Conservation (phyloP, 2,113 vertebrate species). For the Chloropsis cyanopogon region DNA sequence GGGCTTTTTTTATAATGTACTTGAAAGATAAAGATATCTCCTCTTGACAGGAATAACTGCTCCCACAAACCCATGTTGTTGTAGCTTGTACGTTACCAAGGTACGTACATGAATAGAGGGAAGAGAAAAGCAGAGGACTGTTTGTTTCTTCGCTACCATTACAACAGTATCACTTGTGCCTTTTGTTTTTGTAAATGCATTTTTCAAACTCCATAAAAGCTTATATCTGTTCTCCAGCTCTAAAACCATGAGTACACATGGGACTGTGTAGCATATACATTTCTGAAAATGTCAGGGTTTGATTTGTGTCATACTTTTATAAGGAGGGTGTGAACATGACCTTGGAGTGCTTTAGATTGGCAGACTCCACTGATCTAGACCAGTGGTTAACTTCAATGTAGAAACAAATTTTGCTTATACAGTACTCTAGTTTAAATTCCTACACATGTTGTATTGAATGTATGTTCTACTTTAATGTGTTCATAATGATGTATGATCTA, state of each 20-base stretch:
- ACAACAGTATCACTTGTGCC: not conserved
- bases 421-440: not conserved
- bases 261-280: not conserved
- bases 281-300: not conserved
- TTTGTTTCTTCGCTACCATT: conserved; percentile 24
- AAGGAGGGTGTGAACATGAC: not conserved
- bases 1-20: rapidly evolving
- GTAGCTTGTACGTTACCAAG: not conserved
- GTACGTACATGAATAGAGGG: not conserved
- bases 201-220: not conserved
- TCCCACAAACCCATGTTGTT: not conserved
- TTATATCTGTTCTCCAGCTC: not conserved
- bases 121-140: not conserved
- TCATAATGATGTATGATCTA: not conserved
- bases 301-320: not conserved
- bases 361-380: not conserved
- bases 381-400: not conserved
- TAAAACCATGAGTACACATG: not conserved
- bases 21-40: not conserved
- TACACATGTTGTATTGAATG: not conserved
- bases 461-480: not conserved
- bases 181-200: not conserved
- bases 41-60: not conserved
- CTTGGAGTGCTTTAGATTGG: not conserved
- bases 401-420: not conserved